Percentiles rank a stretch among this genome's conserved stretches.
Evolutionary conservation across 2,888 invertebrate genomes (phyloP).

Genomic region (Margaritifera margaritifera): DNA sequence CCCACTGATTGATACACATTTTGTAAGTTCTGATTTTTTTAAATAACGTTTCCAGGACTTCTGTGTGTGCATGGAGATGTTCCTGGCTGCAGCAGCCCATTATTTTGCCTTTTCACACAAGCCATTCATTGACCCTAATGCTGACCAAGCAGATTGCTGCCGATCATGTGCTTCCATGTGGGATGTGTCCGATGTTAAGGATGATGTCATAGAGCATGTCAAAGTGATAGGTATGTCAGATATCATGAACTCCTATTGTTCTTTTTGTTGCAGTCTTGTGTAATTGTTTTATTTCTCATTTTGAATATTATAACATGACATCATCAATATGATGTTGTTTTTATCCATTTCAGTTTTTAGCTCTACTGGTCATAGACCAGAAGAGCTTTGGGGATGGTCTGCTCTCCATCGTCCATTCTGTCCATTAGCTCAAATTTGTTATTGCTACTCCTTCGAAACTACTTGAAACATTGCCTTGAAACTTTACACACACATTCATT

Average conservation of each 20-base stretch:
- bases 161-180: constrained; percentile 92
- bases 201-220: constrained; percentile 93
- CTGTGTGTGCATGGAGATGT: constrained; percentile 98
- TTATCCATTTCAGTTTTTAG: too few species aligned
- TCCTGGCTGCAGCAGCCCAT: constrained; percentile 94
- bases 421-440: too few species aligned
- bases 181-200: constrained; percentile 96
- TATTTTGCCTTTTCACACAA: constrained; percentile 96
- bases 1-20: background rate
- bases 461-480: too few species aligned
- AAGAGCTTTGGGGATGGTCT: too few species aligned
- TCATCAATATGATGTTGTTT: too few species aligned
- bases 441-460: too few species aligned
- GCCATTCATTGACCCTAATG: constrained; percentile 79
- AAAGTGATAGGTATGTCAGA: constrained; percentile 83
- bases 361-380: too few species aligned
- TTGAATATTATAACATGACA: background rate
- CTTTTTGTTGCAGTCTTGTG: background rate
- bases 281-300: background rate
- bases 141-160: constrained; percentile 73
- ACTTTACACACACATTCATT: too few species aligned
- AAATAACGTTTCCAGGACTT: constrained; percentile 92
- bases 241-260: background rate
- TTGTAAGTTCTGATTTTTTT: too few species aligned
- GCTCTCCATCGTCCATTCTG: too few species aligned